Conservation (phyloP, 2,113 vertebrate genomes). For the Amphilophus citrinellus region DNA sequence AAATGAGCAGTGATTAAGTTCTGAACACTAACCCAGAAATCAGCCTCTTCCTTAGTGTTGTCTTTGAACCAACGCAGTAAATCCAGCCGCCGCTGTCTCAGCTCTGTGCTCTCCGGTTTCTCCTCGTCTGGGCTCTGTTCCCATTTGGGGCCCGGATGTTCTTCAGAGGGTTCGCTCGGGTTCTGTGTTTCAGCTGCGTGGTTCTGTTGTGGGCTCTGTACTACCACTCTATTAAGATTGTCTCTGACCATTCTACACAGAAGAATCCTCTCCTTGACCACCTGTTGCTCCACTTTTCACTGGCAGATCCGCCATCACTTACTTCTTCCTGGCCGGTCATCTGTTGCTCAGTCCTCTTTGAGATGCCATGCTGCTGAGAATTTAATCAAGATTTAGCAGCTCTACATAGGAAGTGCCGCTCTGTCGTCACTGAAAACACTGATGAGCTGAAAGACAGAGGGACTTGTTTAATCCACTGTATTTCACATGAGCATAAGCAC, state of each 20-base stretch:
- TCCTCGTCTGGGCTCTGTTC: background rate
- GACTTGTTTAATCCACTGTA: background rate
- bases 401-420: background rate
- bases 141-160: background rate
- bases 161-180: background rate
- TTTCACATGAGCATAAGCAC: background rate
- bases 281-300: slow-evolving; percentile 21
- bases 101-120: background rate
- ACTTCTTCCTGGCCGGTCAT: background rate
- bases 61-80: slow-evolving; percentile 32
- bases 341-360: background rate
- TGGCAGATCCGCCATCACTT: slow-evolving; percentile 48
- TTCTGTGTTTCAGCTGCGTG: slow-evolving; percentile 16
- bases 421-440: background rate
- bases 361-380: slow-evolving; percentile 33
- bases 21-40: slow-evolving; percentile 35
- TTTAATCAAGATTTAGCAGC: background rate
- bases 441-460: slow-evolving; percentile 33
- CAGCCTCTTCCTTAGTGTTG: slow-evolving; percentile 1
- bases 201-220: slow-evolving; percentile 28
- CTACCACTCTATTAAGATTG: slow-evolving; percentile 17
- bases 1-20: background rate
- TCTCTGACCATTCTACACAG: slow-evolving; percentile 74
- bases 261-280: slow-evolving; percentile 17
- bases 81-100: background rate